phyloP scores from a whole-genome alignment of 2,888 invertebrate species.

The Papilio protenor region DNA sequence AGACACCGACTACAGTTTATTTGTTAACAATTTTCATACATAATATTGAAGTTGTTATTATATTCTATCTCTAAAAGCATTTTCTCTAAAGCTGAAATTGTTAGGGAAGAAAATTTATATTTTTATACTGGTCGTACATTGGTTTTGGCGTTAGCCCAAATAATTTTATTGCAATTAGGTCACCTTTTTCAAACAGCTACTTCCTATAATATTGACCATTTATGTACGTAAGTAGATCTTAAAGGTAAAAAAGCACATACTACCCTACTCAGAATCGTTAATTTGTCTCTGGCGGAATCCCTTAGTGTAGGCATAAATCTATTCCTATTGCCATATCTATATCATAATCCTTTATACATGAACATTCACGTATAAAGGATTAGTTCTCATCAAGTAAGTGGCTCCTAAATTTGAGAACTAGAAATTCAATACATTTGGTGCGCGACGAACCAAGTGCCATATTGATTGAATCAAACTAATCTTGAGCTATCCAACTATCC shows the following conservation, averaged over 20 bases:
- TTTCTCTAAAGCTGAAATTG: background rate
- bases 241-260: background rate
- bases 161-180: slow-evolving; percentile 10
- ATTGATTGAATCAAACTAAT: background rate
- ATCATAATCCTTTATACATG: background rate
- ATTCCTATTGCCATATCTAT: background rate
- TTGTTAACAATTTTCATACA: background rate
- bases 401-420: background rate
- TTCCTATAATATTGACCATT: background rate
- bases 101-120: background rate
- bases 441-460: background rate
- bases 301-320: too few species aligned
- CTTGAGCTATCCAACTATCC: background rate
- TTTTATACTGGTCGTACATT: background rate
- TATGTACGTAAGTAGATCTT: background rate
- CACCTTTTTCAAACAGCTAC: background rate
- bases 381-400: background rate
- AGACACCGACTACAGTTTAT: background rate
- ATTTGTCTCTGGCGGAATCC: too few species aligned
- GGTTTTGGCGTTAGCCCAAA: slow-evolving; percentile 16
- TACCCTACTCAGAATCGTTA: too few species aligned
- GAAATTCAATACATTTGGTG: background rate
- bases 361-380: background rate
- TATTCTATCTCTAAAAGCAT: background rate
- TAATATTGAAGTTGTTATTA: background rate